Conservation (phyloP, 1,140 invertebrate species). For the Teleogryllus occipitalis region DNA sequence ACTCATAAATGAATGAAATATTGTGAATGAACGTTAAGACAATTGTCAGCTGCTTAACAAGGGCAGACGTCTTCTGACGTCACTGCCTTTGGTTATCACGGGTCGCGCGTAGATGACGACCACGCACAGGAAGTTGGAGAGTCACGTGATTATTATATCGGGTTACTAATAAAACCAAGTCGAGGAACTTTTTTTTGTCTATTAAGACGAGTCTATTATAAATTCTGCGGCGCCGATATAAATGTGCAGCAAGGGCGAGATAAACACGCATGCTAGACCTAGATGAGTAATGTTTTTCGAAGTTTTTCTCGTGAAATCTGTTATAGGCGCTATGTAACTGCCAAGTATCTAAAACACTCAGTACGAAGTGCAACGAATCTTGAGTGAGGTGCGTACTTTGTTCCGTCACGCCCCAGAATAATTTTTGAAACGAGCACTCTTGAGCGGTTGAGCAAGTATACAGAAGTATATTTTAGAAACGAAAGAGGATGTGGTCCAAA, state of each 20-base stretch:
- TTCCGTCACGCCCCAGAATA: too few species aligned
- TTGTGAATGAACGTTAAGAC: neutral
- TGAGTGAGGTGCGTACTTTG: too few species aligned
- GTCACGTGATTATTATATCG: neutral
- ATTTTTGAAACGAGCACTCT: too few species aligned
- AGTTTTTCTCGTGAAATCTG: too few species aligned
- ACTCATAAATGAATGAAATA: neutral
- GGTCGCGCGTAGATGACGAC: neutral
- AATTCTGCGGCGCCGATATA: neutral
- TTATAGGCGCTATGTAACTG: too few species aligned
- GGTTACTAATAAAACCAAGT: neutral
- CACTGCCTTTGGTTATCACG: neutral
- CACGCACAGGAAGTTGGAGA: neutral
- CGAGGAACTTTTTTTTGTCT: neutral
- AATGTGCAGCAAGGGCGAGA: neutral
- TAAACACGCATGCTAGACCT: neutral
- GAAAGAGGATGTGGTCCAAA: too few species aligned
- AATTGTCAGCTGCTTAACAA: constrained; percentile 4
- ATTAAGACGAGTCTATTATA: neutral
- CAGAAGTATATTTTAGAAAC: too few species aligned
- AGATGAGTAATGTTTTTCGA: neutral
- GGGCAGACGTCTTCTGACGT: neutral
- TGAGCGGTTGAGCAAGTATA: too few species aligned
- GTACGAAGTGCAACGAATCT: too few species aligned
- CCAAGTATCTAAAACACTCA: too few species aligned